phyloP scores from a whole-genome alignment of 2,113 vertebrate species.

The Microtus richardsoni region DNA sequence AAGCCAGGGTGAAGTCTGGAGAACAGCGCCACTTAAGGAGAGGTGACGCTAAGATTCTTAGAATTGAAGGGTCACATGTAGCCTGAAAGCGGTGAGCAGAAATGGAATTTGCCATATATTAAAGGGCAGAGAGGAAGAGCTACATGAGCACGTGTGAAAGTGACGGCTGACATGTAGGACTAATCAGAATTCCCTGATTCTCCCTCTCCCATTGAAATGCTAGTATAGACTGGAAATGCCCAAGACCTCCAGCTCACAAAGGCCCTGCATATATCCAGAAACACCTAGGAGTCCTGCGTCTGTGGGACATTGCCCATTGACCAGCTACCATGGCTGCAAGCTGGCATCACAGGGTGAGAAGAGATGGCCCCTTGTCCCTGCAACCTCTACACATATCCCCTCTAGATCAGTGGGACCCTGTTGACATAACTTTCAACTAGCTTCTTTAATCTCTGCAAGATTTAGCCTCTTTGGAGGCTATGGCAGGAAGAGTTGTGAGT shows the following conservation, averaged over 20 bases:
- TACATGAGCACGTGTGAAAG: not conserved
- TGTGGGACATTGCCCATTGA: not conserved
- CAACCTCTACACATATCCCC: not conserved
- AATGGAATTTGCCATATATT: conserved; percentile 7
- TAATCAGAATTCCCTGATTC: not conserved
- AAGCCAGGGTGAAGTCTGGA: not conserved
- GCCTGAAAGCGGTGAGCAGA: conserved; percentile 8
- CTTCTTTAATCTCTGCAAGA: not conserved
- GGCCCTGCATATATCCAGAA: not conserved
- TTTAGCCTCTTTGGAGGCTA: not conserved
- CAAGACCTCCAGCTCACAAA: not conserved
- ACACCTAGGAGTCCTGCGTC: not conserved
- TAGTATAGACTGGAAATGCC: not conserved
- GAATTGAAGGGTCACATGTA: not conserved
- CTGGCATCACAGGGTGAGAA: conserved; percentile 17
- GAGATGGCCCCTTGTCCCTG: not conserved
- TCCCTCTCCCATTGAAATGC: not conserved
- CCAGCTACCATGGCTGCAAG: not conserved
- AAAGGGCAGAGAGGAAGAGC: conserved; percentile 26
- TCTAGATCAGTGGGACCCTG: not conserved
- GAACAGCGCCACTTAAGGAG: not conserved
- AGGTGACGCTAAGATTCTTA: not conserved
- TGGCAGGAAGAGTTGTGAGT: not conserved
- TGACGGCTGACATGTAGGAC: not conserved
- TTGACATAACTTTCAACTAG: not conserved